A percentile compares a stretch with the other conserved stretches of the same genome.
Evolutionary conservation across 2,888 invertebrate species (phyloP).

Genomic region (Magallana nippona): DNA sequence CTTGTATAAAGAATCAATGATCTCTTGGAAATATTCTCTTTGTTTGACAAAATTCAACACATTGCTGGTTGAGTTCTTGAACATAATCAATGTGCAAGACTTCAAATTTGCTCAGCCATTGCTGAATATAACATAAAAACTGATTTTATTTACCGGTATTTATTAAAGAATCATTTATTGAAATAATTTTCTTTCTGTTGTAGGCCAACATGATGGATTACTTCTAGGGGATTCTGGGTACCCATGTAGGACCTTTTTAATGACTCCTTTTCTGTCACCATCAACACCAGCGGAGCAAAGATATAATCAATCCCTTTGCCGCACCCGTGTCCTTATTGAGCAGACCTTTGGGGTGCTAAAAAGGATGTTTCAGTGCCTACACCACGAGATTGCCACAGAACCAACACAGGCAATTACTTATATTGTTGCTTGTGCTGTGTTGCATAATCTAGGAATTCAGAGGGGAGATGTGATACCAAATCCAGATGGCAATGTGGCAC

Average conservation of each 20-base stretch:
- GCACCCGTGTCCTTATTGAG: conserved; percentile 36
- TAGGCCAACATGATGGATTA: conserved; percentile 25
- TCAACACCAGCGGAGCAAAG: background rate
- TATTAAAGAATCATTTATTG: too few relatives aligned
- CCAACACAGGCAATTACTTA: background rate
- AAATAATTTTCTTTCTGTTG: too few relatives aligned
- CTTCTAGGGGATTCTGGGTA: conserved; percentile 39
- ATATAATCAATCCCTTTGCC: conserved; percentile 20
- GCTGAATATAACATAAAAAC: too few relatives aligned
- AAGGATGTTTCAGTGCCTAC: conserved; percentile 1
- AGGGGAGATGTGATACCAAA: background rate
- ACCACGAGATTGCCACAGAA: background rate
- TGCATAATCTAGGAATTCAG: conserved; percentile 39
- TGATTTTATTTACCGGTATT: too few relatives aligned
- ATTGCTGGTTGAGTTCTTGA: too few relatives aligned
- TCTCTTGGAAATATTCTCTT: too few relatives aligned
- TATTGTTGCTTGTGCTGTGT: conserved; percentile 21
- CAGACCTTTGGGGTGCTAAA: conserved; percentile 39
- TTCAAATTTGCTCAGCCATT: too few relatives aligned
- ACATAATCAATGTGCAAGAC: too few relatives aligned
- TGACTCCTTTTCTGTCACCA: conserved; percentile 20
- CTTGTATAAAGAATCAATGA: too few relatives aligned
- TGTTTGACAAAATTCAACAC: too few relatives aligned
- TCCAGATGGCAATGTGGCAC: background rate
- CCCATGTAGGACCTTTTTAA: conserved; percentile 21